These are phyloP conservation scores for Artibeus jamaicensis DNA, from an alignment of 2,797 vertebrate species.

Conservation along the genomic window DNA sequence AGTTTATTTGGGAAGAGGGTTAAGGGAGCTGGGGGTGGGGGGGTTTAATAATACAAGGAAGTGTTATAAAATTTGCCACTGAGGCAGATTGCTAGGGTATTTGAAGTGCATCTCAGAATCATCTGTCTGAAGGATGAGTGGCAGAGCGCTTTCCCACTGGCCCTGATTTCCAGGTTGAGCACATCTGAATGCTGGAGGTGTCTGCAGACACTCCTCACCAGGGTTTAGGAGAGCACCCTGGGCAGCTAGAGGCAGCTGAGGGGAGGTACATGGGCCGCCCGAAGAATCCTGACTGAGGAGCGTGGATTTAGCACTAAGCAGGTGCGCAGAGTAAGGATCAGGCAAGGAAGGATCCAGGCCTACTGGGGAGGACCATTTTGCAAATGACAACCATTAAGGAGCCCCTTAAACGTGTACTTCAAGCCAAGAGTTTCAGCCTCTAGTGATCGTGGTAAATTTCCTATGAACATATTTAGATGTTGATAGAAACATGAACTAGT, in stretches of 20 bases:
- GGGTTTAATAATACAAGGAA: rapidly evolving
- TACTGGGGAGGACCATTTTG: neutral
- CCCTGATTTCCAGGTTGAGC: neutral
- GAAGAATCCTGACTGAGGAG: neutral
- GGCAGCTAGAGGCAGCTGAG: neutral
- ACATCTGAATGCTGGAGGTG: neutral
- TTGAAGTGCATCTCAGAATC: neutral
- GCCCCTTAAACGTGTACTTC: neutral
- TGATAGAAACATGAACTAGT: neutral
- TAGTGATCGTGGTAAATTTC: neutral
- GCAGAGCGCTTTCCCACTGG: neutral
- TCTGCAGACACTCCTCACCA: neutral
- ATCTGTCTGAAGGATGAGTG: neutral
- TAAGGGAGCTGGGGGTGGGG: neutral
- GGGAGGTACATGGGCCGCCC: neutral
- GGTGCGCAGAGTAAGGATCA: neutral
- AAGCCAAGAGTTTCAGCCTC: neutral
- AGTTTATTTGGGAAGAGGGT: neutral
- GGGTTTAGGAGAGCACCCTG: rapidly evolving
- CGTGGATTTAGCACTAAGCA: neutral
- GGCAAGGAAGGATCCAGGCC: neutral
- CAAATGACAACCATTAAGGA: neutral
- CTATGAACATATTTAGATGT: neutral
- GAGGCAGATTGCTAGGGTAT: neutral
- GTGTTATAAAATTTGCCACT: neutral